These are phyloP conservation scores for Neotragus moschatus DNA, from an alignment of 2,113 vertebrate genomes.

Conservation along the genomic window DNA sequence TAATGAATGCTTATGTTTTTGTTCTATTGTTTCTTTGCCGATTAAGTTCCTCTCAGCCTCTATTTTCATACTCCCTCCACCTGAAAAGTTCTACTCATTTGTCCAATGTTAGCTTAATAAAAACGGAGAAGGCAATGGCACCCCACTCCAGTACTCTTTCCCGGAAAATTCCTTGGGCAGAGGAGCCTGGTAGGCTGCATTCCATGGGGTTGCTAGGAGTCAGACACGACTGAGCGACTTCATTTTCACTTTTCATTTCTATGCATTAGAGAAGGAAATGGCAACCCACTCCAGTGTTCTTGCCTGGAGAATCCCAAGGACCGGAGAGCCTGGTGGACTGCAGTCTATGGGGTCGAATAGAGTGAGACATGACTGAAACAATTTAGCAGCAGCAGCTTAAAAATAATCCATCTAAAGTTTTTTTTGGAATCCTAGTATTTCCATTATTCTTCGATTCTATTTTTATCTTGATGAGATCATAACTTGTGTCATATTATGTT, in stretches of 20 bases:
- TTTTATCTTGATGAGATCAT: not conserved
- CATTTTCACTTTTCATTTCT: too few relatives aligned
- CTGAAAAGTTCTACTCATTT: not conserved
- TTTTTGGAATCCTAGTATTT: not conserved
- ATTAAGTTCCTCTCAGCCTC: not conserved
- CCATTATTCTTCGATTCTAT: not conserved
- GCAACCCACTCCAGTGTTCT: too few relatives aligned
- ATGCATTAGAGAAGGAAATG: too few relatives aligned
- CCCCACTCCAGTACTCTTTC: too few relatives aligned
- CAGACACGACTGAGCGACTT: too few relatives aligned
- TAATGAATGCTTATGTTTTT: not conserved
- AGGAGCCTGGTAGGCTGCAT: too few relatives aligned
- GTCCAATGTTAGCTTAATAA: not conserved
- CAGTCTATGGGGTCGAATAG: too few relatives aligned
- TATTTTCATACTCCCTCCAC: not conserved
- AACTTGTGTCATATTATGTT: not conserved
- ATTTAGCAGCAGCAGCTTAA: not conserved
- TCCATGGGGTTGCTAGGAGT: too few relatives aligned
- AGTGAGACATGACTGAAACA: too few relatives aligned
- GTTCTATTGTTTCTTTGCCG: not conserved
- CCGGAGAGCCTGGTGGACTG: too few relatives aligned
- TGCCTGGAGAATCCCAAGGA: too few relatives aligned
- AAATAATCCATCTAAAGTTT: not conserved
- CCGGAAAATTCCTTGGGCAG: fast-evolving
- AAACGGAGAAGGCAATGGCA: too few relatives aligned